Conservation (phyloP, 2,888 invertebrate genomes). For the Drosophila lacicola region DNA sequence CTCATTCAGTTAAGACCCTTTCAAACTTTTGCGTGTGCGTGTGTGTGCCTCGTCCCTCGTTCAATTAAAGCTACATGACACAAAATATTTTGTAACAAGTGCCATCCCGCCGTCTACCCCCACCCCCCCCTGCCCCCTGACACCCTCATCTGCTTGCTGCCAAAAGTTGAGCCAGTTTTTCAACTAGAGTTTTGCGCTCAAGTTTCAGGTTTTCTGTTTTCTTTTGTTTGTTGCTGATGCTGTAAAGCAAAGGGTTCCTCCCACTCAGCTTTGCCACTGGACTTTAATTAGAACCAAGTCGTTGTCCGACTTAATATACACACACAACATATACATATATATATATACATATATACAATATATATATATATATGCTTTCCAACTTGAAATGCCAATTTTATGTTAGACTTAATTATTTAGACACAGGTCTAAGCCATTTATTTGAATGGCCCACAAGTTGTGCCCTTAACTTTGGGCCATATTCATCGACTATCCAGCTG, state of each 20-base stretch:
- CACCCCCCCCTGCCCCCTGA: neutral
- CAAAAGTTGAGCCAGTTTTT: conserved; percentile 39
- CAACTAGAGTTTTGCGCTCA: conserved; percentile 32
- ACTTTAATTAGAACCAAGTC: conserved; percentile 52
- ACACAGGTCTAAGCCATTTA: conserved; percentile 31
- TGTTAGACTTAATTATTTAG: conserved; percentile 60
- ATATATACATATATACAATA: neutral
- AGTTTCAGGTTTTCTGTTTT: conserved; percentile 15
- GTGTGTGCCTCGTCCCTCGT: conserved; percentile 52
- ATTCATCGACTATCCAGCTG: neutral
- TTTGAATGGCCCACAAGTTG: conserved; percentile 23
- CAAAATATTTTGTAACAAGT: conserved; percentile 65
- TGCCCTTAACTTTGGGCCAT: conserved; percentile 3
- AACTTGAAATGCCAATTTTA: conserved; percentile 64
- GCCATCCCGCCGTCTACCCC: conserved; percentile 9
- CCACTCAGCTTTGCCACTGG: conserved; percentile 20
- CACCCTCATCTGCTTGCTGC: neutral
- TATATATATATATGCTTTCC: neutral
- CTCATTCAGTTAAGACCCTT: conserved; percentile 45
- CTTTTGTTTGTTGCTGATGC: conserved; percentile 20
- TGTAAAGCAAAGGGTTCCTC: conserved; percentile 22
- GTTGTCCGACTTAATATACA: conserved; percentile 5
- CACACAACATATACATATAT: neutral
- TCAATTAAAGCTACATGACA: conserved; percentile 70
- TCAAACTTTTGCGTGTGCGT: conserved; percentile 38